Percentiles rank a stretch among this genome's conserved stretches.
These are phyloP conservation scores for Cyclina sinensis DNA, from an alignment of 1,140 invertebrate species.

Conservation along the genomic window DNA sequence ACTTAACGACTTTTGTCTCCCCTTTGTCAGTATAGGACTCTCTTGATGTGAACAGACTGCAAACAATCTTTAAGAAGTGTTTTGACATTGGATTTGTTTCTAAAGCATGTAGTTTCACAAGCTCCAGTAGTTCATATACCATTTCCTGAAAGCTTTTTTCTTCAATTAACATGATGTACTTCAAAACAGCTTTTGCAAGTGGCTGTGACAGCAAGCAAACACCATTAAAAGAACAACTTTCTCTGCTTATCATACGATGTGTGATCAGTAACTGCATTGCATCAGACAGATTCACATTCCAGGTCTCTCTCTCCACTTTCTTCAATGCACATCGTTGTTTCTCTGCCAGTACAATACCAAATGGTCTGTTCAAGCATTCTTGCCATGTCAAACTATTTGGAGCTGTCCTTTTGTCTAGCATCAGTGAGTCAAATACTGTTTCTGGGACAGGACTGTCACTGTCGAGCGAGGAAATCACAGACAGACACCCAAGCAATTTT, in stretches of 20 bases:
- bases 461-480: slow-evolving; percentile 26
- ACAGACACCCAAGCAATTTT: neutral
- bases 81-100: slow-evolving; percentile 51
- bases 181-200: neutral
- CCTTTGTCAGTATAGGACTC: neutral
- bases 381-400: neutral
- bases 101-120: neutral
- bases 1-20: neutral
- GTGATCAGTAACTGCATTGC: slow-evolving; percentile 37
- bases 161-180: neutral
- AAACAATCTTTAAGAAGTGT: slow-evolving; percentile 36
- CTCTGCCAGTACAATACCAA: slow-evolving; percentile 21
- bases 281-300: neutral
- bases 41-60: slow-evolving; percentile 45
- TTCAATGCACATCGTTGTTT: neutral
- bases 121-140: slow-evolving; percentile 6
- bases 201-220: slow-evolving; percentile 44
- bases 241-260: neutral
- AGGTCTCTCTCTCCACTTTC: neutral
- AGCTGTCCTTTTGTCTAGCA: neutral
- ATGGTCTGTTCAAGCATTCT: neutral
- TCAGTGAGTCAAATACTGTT: slow-evolving; percentile 32
- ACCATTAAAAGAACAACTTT: neutral
- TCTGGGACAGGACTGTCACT: slow-evolving; percentile 39
- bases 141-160: slow-evolving; percentile 12